A percentile compares a stretch with the other conserved stretches of the same genome.
These are phyloP conservation scores for Pristionchus maxplancki DNA, from an alignment of 2,888 invertebrate species.

Conservation along the genomic window DNA sequence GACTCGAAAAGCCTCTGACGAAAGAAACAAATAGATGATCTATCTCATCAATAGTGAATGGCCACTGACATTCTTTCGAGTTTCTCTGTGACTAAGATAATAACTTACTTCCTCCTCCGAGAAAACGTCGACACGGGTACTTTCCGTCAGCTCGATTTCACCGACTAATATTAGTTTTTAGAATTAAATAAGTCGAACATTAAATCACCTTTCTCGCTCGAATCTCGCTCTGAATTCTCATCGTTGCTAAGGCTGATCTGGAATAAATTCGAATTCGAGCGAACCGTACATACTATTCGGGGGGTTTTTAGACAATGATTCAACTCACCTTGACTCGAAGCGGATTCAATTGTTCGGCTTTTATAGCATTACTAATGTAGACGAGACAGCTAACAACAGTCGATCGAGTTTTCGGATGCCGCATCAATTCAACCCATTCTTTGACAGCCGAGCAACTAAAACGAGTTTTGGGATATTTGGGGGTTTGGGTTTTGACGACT, in stretches of 20 bases:
- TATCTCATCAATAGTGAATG: too few relatives aligned
- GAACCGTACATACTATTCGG: neutral
- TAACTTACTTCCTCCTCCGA: neutral
- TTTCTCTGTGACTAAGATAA: too few relatives aligned
- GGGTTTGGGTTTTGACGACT: too few relatives aligned
- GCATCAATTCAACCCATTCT: neutral
- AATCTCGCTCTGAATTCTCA: neutral
- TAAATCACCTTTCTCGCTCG: too few relatives aligned
- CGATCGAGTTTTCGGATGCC: neutral
- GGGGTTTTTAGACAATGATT: neutral
- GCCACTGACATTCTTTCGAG: too few relatives aligned
- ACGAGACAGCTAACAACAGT: neutral
- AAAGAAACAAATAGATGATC: too few relatives aligned
- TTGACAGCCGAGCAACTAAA: neutral
- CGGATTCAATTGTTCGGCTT: neutral
- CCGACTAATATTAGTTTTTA: neutral
- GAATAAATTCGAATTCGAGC: neutral
- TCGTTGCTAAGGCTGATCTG: neutral
- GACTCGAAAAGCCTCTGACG: too few relatives aligned
- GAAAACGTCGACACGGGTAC: neutral
- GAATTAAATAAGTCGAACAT: too few relatives aligned
- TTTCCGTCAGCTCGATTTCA: neutral
- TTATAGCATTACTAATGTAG: neutral
- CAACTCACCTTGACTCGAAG: neutral
- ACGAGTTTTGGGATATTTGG: too few relatives aligned